Base-by-base conservation (phyloP, 2,888 invertebrate genomes). In the Watsonalla binaria region DNA sequence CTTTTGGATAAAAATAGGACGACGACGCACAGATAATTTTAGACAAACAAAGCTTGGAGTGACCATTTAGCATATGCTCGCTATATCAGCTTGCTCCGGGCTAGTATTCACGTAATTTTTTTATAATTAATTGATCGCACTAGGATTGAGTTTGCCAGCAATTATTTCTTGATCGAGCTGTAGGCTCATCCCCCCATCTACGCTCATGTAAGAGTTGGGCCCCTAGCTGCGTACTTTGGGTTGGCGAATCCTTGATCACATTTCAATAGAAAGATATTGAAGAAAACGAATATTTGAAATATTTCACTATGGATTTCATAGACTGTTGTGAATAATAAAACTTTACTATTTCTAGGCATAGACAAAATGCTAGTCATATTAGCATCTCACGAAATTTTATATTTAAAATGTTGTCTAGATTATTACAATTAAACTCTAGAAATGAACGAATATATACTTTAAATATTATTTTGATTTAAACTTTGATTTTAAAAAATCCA, bases 331-430 rank as follows among this genome's bases (percentile, higher is more conserved):
- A 46, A 47, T 54, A 58, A 53, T 51, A 54, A 53, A 51, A 24
- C 14, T 46, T 46, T 24, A 46, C 45, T 37, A 52, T 13, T 15
- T 72, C 62, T 70, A 60, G 14, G 55, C 67, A 75, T 71, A 70
- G 64, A 57, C 60, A 66, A 66, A 8, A 49, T 14, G 15, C 15
- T 46, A 15, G 14, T 15, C 46, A 46, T 9, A 6, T 46, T 4
- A 6, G 6, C 11, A 11, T 5, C 11, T 42, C 5, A 11, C 11
- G 11, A 4, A 11, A 11, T 42, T 42, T 8, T 2, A 42, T 42
- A 42, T 42, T 11, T 11, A 11, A 2, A 42, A 42, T 11, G 11
- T 42, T 4, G 8, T 7, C 15, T 49, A 5, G 14, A 7, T 39
- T 14, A 48, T 14, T 37, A 2, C 5, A 37, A 49, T 13, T 2